Evolutionary conservation across 2,113 vertebrate species (phyloP).

Genomic region (Sturnira hondurensis): DNA sequence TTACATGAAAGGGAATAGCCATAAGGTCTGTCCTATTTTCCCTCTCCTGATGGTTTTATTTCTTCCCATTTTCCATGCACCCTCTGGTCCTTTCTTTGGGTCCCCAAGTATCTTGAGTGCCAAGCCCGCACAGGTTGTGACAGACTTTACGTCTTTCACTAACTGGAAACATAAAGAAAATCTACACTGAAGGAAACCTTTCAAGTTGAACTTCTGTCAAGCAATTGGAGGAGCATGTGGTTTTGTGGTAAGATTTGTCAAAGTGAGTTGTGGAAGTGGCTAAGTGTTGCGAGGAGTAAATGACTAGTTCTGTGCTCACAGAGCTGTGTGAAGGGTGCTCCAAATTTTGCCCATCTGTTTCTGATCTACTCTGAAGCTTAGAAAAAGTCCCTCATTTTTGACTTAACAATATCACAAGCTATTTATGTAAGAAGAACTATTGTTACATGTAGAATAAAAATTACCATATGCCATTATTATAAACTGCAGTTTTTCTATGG

Average conservation of each 20-base stretch:
- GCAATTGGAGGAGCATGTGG: constrained; percentile 54
- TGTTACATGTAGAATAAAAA: neutral
- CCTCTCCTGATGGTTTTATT: neutral
- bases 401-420: neutral
- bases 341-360: neutral
- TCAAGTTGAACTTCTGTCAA: constrained; percentile 60
- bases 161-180: constrained; percentile 47
- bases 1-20: neutral
- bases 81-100: neutral
- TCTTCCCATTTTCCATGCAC: neutral
- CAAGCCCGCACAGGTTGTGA: neutral
- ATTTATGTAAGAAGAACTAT: neutral
- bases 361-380: neutral
- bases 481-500: neutral
- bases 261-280: constrained; percentile 55
- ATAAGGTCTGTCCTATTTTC: neutral
- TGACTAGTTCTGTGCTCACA: neutral
- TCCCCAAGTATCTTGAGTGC: neutral
- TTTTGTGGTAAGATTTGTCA: constrained; percentile 71
- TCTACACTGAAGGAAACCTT: constrained; percentile 42
- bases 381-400: neutral
- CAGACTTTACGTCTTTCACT: neutral
- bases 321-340: neutral
- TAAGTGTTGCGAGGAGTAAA: constrained; percentile 10
- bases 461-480: neutral